These are phyloP conservation scores for Enteromius fasciolatus DNA, from an alignment of 2,797 vertebrate species.

Conservation along the genomic window DNA sequence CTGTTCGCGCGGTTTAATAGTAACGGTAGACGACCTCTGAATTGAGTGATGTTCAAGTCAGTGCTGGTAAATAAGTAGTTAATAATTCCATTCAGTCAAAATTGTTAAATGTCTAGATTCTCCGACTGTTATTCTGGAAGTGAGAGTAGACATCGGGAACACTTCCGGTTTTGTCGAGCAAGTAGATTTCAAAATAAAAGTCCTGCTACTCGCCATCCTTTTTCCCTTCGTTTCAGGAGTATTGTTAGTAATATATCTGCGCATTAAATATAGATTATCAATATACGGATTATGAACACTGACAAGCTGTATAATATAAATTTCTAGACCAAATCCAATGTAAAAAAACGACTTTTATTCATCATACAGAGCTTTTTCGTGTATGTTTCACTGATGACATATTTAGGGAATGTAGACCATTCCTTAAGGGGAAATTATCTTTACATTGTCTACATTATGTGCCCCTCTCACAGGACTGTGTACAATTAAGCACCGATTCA, in stretches of 20 bases:
- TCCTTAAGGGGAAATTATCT: constrained; percentile 21
- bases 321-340: neutral
- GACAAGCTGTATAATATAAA: neutral
- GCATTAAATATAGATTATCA: neutral
- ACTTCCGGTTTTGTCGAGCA: constrained; percentile 7
- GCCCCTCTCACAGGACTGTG: neutral
- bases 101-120: neutral
- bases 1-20: neutral
- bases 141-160: accelerated
- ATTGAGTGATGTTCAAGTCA: neutral
- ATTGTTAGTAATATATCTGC: neutral
- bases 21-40: neutral
- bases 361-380: constrained; percentile 50
- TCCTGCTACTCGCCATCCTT: neutral
- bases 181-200: constrained; percentile 34
- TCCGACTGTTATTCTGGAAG: neutral
- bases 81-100: neutral
- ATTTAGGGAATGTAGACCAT: constrained; percentile 42
- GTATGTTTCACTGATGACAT: constrained; percentile 36
- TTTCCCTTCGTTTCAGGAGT: neutral
- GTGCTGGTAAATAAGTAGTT: neutral
- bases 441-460: constrained; percentile 49
- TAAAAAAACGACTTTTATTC: constrained; percentile 52
- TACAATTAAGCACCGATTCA: constrained; percentile 27
- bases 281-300: neutral